These are phyloP conservation scores for Clunio marinus DNA, from an alignment of 2,888 invertebrate species.

Conservation along the genomic window DNA sequence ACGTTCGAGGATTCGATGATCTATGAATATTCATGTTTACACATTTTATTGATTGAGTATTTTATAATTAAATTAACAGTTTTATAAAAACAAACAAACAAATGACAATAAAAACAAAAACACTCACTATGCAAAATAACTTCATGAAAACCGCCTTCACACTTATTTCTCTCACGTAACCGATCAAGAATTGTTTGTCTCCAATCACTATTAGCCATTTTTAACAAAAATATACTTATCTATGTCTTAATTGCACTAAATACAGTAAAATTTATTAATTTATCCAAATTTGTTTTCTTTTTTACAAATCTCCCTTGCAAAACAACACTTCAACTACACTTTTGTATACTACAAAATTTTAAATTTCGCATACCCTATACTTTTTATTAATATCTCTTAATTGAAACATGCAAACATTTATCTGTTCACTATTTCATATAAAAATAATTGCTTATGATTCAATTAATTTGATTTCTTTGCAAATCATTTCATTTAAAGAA, in stretches of 20 bases:
- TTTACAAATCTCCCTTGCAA: too few species aligned
- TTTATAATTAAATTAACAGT: neutral
- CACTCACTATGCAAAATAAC: conserved; percentile 76
- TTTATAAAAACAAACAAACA: neutral
- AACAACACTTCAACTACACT: too few species aligned
- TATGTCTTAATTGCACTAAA: neutral
- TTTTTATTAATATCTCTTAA: too few species aligned
- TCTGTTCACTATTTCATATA: too few species aligned
- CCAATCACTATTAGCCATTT: conserved; percentile 54
- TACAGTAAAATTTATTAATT: neutral
- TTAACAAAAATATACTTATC: neutral
- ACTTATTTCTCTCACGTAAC: conserved; percentile 68
- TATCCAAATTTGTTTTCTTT: neutral
- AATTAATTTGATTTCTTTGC: too few species aligned
- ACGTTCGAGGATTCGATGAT: conserved; percentile 81
- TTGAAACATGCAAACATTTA: too few species aligned
- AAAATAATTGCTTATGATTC: too few species aligned
- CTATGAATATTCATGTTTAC: conserved; percentile 55
- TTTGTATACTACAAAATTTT: too few species aligned
- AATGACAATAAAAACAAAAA: conserved; percentile 17
- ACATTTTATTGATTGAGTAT: neutral
- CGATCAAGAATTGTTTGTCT: conserved; percentile 66
- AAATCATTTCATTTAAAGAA: too few species aligned
- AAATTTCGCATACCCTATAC: too few species aligned
- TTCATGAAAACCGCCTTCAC: conserved; percentile 74